Evolutionary conservation across 2,888 invertebrate genomes (phyloP).

Genomic region (Blomia tropicalis): DNA sequence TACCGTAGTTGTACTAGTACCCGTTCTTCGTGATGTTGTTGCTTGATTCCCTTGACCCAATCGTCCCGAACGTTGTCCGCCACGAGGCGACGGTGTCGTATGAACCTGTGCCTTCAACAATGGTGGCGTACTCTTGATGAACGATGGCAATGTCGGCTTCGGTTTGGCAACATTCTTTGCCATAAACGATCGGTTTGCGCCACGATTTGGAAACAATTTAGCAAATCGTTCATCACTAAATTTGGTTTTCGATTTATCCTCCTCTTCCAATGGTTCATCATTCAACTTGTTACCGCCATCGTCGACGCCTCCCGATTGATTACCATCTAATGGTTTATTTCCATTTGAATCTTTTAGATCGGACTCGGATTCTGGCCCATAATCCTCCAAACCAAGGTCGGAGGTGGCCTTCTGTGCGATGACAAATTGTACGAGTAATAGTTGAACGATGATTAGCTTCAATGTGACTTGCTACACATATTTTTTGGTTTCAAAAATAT

Average conservation of each 20-base stretch:
- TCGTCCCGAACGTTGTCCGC: neutral
- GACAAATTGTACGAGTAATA: too few relatives aligned
- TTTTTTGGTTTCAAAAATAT: too few relatives aligned
- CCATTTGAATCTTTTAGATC: neutral
- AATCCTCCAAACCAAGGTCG: neutral
- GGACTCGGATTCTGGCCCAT: neutral
- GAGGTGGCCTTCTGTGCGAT: neutral
- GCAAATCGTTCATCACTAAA: conserved; percentile 22
- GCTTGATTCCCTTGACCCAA: neutral
- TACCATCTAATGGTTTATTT: neutral
- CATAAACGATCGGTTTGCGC: neutral
- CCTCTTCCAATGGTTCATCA: neutral
- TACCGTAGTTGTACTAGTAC: neutral
- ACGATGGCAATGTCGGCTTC: conserved; percentile 21
- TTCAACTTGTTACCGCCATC: neutral
- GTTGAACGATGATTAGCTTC: too few relatives aligned
- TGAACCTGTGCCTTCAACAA: neutral
- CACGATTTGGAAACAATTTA: conserved; percentile 12
- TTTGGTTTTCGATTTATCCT: neutral
- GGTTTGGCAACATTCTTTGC: neutral
- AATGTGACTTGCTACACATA: too few relatives aligned
- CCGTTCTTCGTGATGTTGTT: neutral
- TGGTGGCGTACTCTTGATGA: conserved; percentile 20
- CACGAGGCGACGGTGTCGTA: conserved; percentile 12
- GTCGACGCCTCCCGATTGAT: neutral